Percentiles rank a stretch among this genome's conserved stretches.
Evolutionary conservation across 1,140 invertebrate genomes (phyloP).

Genomic region (Semibalanus balanoides): DNA sequence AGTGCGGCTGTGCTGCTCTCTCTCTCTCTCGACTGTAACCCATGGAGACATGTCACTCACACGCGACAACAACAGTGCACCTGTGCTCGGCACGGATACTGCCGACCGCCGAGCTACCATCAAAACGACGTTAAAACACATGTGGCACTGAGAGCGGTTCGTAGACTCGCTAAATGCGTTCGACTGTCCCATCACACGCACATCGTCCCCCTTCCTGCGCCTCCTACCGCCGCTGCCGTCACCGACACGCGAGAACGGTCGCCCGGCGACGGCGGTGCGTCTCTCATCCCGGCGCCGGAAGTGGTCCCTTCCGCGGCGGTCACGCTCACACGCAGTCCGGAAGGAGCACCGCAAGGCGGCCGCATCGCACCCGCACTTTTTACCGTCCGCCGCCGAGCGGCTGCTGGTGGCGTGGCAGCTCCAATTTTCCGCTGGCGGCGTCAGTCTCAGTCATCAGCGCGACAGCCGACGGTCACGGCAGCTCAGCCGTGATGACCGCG

Average conservation of each 20-base stretch:
- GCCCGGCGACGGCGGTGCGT: no score
- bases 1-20: no score
- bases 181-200: background rate
- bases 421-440: background rate
- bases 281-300: no score
- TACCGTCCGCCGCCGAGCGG: background rate
- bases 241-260: background rate
- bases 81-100: background rate
- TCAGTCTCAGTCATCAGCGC: no score
- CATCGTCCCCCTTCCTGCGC: no score
- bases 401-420: background rate
- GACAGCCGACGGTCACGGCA: no score
- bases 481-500: no score
- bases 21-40: no score
- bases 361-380: background rate
- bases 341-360: background rate
- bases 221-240: no score
- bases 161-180: background rate
- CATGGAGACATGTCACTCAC: no score
- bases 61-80: background rate
- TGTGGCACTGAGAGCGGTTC: background rate
- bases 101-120: background rate
- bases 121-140: background rate
- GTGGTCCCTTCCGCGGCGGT: background rate
- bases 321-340: background rate